These are phyloP conservation scores for Botrylloides violaceus DNA, from an alignment of 23 tunicate genomes.

Conservation along the genomic window DNA sequence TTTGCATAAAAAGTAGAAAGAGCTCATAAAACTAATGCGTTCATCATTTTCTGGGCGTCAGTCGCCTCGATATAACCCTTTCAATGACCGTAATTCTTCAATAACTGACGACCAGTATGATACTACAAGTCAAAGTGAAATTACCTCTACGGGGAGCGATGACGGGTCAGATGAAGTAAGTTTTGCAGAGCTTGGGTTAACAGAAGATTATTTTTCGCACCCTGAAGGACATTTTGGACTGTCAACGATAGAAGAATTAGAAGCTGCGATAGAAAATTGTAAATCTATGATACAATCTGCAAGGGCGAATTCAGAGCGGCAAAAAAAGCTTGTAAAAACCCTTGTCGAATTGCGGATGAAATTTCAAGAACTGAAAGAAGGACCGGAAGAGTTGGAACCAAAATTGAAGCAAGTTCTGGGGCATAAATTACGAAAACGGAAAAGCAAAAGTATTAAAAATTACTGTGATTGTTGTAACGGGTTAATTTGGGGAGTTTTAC, in stretches of 20 bases:
- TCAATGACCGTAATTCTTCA: constrained; percentile 22
- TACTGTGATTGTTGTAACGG: constrained; percentile 85
- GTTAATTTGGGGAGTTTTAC: constrained; percentile 71
- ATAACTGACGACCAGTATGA: constrained; percentile 6
- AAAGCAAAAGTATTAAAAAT: constrained; percentile 37
- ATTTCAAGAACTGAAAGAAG: constrained; percentile 62
- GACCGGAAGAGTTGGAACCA: constrained; percentile 19
- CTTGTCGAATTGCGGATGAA: constrained; percentile 49
- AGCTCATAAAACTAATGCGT: constrained; percentile 10
- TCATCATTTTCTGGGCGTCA: background rate
- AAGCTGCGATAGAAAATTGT: constrained; percentile 61
- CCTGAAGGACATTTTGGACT: constrained; percentile 46
- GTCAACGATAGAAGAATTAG: constrained; percentile 56
- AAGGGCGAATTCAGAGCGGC: constrained; percentile 40
- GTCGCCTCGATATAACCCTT: constrained; percentile 44
- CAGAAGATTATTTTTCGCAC: constrained; percentile 70
- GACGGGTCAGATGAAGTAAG: constrained; percentile 43
- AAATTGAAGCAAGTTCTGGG: constrained; percentile 32
- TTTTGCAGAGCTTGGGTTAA: constrained; percentile 52
- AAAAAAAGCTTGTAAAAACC: constrained; percentile 49
- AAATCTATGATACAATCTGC: constrained; percentile 42
- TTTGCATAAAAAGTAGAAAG: too few species aligned
- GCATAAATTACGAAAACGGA: constrained; percentile 37
- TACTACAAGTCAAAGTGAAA: constrained; percentile 15
- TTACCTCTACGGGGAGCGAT: constrained; percentile 18